Evolutionary conservation across 1,140 invertebrate genomes (phyloP).

Genomic region (Drosophila paulistorum): DNA sequence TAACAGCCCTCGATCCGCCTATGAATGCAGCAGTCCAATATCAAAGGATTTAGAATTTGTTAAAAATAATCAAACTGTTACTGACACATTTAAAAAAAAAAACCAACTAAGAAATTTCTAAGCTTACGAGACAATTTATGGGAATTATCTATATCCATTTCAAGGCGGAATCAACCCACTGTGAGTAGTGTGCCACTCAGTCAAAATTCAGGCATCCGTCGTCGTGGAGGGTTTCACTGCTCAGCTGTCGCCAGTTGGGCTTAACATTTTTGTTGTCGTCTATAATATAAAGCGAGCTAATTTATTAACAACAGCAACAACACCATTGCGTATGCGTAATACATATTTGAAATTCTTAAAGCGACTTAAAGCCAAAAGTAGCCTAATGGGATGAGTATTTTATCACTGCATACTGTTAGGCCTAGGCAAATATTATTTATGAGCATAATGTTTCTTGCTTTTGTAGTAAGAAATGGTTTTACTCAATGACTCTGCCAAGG

Average conservation of each 20-base stretch:
- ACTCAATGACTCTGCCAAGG: background rate
- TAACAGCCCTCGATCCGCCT: too few relatives aligned
- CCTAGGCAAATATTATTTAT: background rate
- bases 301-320: constrained; percentile 51
- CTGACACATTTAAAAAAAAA: too few relatives aligned
- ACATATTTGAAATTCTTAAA: constrained; percentile 37
- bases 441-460: background rate
- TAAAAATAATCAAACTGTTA: too few relatives aligned
- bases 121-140: background rate
- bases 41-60: too few relatives aligned
- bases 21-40: too few relatives aligned
- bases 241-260: constrained; percentile 51
- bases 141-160: background rate
- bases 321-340: constrained; percentile 46
- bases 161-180: background rate
- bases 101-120: background rate
- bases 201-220: constrained; percentile 30
- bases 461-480: background rate
- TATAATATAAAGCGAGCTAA: constrained; percentile 60
- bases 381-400: background rate
- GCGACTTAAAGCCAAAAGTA: background rate
- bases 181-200: constrained; percentile 2
- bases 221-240: constrained; percentile 26
- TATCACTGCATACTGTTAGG: background rate
- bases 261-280: constrained; percentile 40